phyloP scores from a whole-genome alignment of 2,797 vertebrate genomes.

The Apodemus agrarius region DNA sequence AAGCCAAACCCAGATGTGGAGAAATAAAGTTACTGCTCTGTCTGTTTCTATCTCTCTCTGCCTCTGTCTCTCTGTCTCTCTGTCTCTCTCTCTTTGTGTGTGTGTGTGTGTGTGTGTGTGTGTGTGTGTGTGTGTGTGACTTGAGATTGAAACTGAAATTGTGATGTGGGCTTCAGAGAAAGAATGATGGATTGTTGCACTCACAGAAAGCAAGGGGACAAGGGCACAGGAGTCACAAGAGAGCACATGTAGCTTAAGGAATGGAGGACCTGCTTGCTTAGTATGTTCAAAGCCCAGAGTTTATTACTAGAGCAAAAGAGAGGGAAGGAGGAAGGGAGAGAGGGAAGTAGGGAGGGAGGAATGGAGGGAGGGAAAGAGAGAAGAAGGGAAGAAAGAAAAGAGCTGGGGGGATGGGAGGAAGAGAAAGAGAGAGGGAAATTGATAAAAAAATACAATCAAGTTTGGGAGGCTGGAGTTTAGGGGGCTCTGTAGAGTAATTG shows the following conservation, averaged over 20 bases:
- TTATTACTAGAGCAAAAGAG: neutral
- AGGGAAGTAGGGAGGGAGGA: neutral
- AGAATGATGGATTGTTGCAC: neutral
- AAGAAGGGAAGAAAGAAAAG: neutral
- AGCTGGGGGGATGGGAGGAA: neutral
- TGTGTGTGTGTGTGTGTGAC: no score
- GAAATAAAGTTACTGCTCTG: slow-evolving; percentile 10
- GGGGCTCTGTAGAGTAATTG: neutral
- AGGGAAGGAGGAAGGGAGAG: neutral
- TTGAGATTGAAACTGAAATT: slow-evolving; percentile 33
- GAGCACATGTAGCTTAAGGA: neutral
- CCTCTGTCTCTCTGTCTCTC: no score
- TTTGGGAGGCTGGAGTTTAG: neutral
- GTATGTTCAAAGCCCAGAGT: neutral
- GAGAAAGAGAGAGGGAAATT: neutral
- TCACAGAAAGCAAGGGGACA: neutral
- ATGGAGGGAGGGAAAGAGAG: neutral
- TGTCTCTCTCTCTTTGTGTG: no score
- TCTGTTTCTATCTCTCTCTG: no score
- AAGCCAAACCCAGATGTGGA: slow-evolving; percentile 17
- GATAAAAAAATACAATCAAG: neutral
- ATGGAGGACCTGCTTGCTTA: neutral
- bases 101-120: no score
- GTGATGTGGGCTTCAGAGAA: neutral
- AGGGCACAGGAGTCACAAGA: neutral